Conservation (phyloP, 2,888 invertebrate genomes). For the Melanchra persicariae region DNA sequence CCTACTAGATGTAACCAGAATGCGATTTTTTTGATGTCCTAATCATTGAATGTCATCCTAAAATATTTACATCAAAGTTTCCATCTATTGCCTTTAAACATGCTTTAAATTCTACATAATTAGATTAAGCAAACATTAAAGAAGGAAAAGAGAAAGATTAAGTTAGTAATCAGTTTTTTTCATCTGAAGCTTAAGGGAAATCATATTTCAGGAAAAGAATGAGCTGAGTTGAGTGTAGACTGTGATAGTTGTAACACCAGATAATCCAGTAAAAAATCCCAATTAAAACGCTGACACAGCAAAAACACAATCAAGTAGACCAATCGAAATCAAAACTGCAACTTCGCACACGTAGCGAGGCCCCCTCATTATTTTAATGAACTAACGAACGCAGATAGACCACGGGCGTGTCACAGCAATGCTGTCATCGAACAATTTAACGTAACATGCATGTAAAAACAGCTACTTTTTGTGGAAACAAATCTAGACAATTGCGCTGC, state of each 20-base stretch:
- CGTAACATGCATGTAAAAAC: no score
- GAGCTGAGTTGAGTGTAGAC: not conserved
- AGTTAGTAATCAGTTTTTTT: no score
- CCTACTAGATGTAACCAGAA: not conserved
- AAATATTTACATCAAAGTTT: not conserved
- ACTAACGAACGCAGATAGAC: conserved; percentile 67
- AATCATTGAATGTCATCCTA: not conserved
- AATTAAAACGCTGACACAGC: conserved; percentile 5
- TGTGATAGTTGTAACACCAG: not conserved
- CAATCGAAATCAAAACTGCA: conserved; percentile 27
- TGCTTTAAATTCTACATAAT: not conserved
- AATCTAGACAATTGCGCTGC: no score
- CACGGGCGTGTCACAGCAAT: conserved; percentile 58
- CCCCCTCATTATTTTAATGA: conserved; percentile 76
- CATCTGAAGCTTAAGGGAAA: no score
- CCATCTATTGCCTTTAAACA: no score
- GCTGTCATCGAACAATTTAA: conserved; percentile 79
- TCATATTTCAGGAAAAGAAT: no score
- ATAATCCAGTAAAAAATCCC: not conserved
- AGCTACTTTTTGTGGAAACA: no score
- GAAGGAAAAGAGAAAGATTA: no score
- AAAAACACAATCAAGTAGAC: conserved; percentile 24
- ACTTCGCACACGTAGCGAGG: conserved; percentile 13
- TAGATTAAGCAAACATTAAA: no score
- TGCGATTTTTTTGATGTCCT: not conserved